Evolutionary conservation across 2,888 invertebrate genomes (phyloP).

Genomic region (Xestoiulus laeticollis): DNA sequence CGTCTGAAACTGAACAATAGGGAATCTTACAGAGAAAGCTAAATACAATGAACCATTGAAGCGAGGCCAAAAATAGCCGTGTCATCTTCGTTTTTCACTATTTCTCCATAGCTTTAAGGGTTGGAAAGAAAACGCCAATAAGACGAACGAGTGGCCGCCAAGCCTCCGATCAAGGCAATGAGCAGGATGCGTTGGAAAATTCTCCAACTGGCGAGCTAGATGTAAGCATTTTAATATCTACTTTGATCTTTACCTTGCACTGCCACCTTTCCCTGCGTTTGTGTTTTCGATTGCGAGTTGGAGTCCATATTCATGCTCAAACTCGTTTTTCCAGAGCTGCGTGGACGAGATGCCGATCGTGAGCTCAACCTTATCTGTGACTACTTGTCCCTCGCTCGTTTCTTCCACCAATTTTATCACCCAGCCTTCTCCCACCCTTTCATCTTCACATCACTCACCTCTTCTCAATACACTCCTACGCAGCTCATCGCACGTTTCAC

Average conservation of each 20-base stretch:
- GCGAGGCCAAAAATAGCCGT: too few species aligned
- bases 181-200: conserved; percentile 55
- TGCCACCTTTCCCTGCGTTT: neutral
- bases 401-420: conserved; percentile 3
- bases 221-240: neutral
- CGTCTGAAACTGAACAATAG: too few species aligned
- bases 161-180: conserved; percentile 55
- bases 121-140: neutral
- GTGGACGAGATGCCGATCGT: neutral
- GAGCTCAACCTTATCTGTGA: neutral
- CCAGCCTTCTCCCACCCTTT: conserved; percentile 47
- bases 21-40: too few species aligned
- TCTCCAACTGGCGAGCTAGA: conserved; percentile 52
- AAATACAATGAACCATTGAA: too few species aligned
- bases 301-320: neutral
- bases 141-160: conserved; percentile 53
- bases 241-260: neutral
- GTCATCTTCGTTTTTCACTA: neutral
- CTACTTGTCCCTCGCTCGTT: neutral
- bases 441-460: conserved; percentile 46
- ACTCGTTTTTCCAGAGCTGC: neutral
- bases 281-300: neutral
- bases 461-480: conserved; percentile 46
- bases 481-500: conserved; percentile 48
- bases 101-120: neutral